These are phyloP conservation scores for Agapostemon virescens DNA, from an alignment of 2,888 invertebrate genomes.

Conservation along the genomic window DNA sequence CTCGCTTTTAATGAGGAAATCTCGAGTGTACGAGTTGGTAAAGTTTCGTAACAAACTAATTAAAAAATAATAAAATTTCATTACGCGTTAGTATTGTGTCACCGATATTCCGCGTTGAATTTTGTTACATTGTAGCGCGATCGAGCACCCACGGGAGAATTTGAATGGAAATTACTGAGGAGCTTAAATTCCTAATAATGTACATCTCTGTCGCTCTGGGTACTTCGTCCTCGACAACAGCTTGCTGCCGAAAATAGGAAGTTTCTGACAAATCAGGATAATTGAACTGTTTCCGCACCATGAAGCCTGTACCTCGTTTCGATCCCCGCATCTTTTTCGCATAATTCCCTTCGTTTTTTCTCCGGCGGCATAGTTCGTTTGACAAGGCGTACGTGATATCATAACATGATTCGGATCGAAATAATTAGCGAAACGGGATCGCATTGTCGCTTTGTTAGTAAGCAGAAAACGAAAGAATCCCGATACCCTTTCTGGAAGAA, in stretches of 20 bases:
- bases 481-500: neutral
- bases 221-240: neutral
- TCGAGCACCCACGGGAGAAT: no score
- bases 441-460: slow-evolving; percentile 24
- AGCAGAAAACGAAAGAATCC: slow-evolving; percentile 21
- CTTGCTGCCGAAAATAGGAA: neutral
- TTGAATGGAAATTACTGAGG: slow-evolving; percentile 8
- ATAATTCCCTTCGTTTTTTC: slow-evolving; percentile 23
- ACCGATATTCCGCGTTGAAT: no score
- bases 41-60: no score
- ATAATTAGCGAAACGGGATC: slow-evolving; percentile 39
- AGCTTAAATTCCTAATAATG: slow-evolving; percentile 9
- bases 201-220: neutral
- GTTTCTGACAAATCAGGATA: slow-evolving; percentile 4
- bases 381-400: neutral
- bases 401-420: slow-evolving; percentile 28
- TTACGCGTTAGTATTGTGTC: no score
- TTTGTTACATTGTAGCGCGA: no score
- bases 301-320: neutral
- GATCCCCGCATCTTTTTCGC: no score
- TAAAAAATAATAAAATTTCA: no score
- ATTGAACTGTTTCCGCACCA: slow-evolving; percentile 6
- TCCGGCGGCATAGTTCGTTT: slow-evolving; percentile 6
- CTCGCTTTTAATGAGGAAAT: no score
- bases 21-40: no score